phyloP scores from a whole-genome alignment of 2,888 invertebrate species.

The Hydrotaea cyrtoneurina region DNA sequence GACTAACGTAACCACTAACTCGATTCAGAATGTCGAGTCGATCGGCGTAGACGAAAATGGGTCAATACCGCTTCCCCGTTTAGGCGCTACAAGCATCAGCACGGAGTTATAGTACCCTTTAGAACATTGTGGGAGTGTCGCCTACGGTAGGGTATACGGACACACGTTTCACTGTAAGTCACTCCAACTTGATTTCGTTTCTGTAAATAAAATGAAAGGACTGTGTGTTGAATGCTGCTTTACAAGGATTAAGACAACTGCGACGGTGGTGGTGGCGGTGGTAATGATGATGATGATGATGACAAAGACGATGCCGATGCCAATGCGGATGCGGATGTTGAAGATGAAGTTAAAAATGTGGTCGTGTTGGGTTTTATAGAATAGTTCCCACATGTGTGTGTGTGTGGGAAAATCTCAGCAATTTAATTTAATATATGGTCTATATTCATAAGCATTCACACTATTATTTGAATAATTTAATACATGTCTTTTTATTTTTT shows the following conservation, averaged over 20 bases:
- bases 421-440: constrained; percentile 59
- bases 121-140: no score
- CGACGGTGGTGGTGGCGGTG: neutral
- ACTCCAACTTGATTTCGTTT: constrained; percentile 61
- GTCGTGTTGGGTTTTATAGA: neutral
- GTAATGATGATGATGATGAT: neutral
- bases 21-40: no score
- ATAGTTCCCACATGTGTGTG: neutral
- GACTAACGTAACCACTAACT: no score
- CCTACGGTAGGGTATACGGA: no score
- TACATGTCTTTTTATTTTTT: constrained; percentile 50
- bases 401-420: constrained; percentile 39
- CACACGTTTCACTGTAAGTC: constrained; percentile 48
- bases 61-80: no score
- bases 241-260: constrained; percentile 53
- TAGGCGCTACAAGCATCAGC: no score
- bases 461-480: constrained; percentile 54
- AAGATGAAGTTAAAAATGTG: constrained; percentile 7
- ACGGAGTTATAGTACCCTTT: no score
- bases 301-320: neutral
- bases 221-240: neutral
- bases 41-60: no score
- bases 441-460: constrained; percentile 49
- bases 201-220: constrained; percentile 5
- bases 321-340: neutral